A percentile compares a stretch with the other conserved stretches of the same genome.
Conservation (phyloP, 2,797 vertebrate genomes). For the Chromis chromis region DNA sequence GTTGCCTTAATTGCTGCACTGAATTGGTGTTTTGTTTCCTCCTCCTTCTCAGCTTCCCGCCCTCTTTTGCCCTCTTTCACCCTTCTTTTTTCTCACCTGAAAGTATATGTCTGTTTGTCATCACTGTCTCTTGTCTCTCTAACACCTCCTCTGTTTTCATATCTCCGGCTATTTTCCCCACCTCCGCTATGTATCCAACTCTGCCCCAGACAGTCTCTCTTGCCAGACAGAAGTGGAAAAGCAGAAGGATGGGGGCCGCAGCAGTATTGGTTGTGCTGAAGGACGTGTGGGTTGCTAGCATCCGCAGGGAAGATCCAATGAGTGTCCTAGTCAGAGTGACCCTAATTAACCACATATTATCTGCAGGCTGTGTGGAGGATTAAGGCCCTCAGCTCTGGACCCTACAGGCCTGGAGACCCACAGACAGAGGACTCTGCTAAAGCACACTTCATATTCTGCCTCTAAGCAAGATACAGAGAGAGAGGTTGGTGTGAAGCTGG, state of each 20-base stretch:
- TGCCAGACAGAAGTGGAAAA: slow-evolving; percentile 60
- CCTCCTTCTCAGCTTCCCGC: slow-evolving; percentile 44
- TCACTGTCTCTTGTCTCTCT: slow-evolving; percentile 24
- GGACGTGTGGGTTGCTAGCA: slow-evolving; percentile 76
- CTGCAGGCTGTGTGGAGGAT: slow-evolving; percentile 81
- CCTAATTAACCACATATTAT: slow-evolving; percentile 87
- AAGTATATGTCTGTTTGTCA: slow-evolving; percentile 48
- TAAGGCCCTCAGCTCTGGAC: slow-evolving; percentile 75
- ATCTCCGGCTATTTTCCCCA: slow-evolving; percentile 50
- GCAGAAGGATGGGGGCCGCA: slow-evolving; percentile 39
- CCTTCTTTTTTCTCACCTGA: slow-evolving; percentile 32
- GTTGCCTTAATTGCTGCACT: slow-evolving; percentile 70
- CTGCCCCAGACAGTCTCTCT: slow-evolving; percentile 59
- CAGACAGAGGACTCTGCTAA: slow-evolving; percentile 60
- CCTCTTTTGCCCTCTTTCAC: slow-evolving; percentile 39
- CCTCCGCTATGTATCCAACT: slow-evolving; percentile 53
- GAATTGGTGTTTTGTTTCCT: slow-evolving; percentile 59
- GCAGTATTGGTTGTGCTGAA: slow-evolving; percentile 68
- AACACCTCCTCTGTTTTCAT: slow-evolving; percentile 47
- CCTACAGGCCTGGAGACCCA: slow-evolving; percentile 66
- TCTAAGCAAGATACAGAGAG: slow-evolving; percentile 48
- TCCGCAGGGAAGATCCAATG: slow-evolving; percentile 76
- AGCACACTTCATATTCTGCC: slow-evolving; percentile 68
- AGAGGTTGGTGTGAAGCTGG: slow-evolving; percentile 17
- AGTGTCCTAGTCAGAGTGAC: slow-evolving; percentile 80